Evolutionary conservation across 1,140 invertebrate genomes (phyloP), one percentile per base, ranked within the genome.

Genomic region (Pteromalus puparum): DNA sequence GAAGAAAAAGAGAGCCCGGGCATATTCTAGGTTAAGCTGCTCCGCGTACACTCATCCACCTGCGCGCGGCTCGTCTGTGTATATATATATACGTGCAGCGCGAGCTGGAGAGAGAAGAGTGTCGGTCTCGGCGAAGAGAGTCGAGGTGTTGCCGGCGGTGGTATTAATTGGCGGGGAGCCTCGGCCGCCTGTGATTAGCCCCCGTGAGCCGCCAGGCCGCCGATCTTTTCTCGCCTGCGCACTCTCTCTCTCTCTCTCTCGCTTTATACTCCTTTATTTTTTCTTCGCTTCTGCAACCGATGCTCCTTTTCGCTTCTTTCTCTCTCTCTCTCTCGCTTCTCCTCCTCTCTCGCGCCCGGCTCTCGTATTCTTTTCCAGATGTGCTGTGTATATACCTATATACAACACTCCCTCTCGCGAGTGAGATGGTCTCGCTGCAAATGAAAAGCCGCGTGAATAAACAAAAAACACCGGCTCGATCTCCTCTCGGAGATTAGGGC

Each of bases 121-220:
- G 48, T 53, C 38, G 74, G 48, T 77, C 30, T 34, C 76, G 28
- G 72, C 21, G 72, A 61, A 38, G 80, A 26, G 76, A 83, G 86
- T 82, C 86, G 88, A 89, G 88, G 89, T 90, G 90, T 91, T 91
- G 90, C 90, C 90, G 88, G 89, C 90, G 90, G 89, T 91, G 90
- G 89, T 91, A 91, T 91, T 91, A 91, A 91, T 91, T 91, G 90
- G 90, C 90, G 89, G 89, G 89, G 87, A 89, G 77, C 67, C 38
- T 86, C 88, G 87, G 87, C 90, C 88, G 89, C 87, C 89, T 91
- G 90, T 91, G 90, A 91, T 91, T 91, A 91, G 90, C 89, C 88
- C 87, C 87, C 85, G 87, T 88, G 68, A 89, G 90, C 90, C 89
- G 90, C 88, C 90, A 85, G 86, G 84, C 72, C 83, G 80, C 84